A percentile compares a stretch with the other conserved stretches of the same genome.
These are phyloP conservation scores for Cephus nigrinus DNA, from an alignment of 2,888 invertebrate genomes.

Conservation along the genomic window DNA sequence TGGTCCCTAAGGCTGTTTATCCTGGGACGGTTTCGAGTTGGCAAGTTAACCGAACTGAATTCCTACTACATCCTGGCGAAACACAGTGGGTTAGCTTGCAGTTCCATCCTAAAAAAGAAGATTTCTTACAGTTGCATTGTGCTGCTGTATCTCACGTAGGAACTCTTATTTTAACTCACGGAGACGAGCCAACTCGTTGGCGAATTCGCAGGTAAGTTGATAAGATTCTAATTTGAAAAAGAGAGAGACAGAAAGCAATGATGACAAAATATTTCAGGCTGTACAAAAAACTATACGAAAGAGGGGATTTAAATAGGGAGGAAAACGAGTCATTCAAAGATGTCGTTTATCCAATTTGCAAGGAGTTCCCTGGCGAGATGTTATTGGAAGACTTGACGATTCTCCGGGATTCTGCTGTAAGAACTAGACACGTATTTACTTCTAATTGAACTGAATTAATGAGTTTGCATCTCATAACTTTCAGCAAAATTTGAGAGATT, in stretches of 20 bases:
- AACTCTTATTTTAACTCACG: constrained; percentile 67
- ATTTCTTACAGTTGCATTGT: constrained; percentile 62
- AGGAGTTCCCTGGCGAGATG: constrained; percentile 54
- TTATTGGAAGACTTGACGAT: constrained; percentile 49
- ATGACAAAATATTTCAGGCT: constrained; percentile 39
- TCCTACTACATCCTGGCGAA: constrained; percentile 65
- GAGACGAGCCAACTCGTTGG: constrained; percentile 69
- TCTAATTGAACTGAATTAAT: neutral
- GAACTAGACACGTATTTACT: constrained; percentile 2
- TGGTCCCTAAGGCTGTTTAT: constrained; percentile 60
- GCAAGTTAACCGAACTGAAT: constrained; percentile 64
- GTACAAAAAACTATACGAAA: constrained; percentile 55
- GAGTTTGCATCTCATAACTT: neutral
- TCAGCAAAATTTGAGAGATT: constrained; percentile 56
- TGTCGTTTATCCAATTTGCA: constrained; percentile 55
- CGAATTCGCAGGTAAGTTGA: constrained; percentile 54
- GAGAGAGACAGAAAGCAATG: neutral
- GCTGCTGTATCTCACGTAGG: constrained; percentile 63
- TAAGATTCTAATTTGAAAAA: neutral
- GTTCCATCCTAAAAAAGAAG: constrained; percentile 68
- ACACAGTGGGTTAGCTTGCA: constrained; percentile 61
- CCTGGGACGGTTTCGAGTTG: constrained; percentile 56
- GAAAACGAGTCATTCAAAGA: constrained; percentile 53
- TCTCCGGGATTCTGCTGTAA: constrained; percentile 58
- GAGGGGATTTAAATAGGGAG: constrained; percentile 46